phyloP scores from a whole-genome alignment of 2,113 vertebrate species.

The Polypterus bichir region DNA sequence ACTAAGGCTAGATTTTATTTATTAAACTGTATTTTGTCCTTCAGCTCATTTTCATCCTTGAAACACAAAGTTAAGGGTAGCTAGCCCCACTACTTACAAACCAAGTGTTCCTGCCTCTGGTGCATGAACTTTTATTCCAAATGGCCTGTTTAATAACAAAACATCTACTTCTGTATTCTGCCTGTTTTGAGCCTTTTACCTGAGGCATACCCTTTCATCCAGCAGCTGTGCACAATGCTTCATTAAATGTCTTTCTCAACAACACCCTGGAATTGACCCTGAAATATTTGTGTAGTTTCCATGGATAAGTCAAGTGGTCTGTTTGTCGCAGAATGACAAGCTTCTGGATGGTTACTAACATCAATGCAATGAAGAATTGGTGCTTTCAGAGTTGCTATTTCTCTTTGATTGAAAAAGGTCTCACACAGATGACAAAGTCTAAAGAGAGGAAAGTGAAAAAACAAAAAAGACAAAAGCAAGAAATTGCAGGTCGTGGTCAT shows the following conservation, averaged over 20 bases:
- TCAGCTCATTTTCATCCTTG: constrained; percentile 5
- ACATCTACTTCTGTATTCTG: constrained; percentile 25
- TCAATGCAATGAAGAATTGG: too few relatives aligned
- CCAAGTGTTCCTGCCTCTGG: neutral
- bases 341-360: too few relatives aligned
- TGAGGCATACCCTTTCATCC: constrained; percentile 37
- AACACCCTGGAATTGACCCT: constrained; percentile 39
- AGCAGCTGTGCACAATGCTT: constrained; percentile 55
- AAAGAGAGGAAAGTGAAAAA: too few relatives aligned
- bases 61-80: constrained; percentile 23
- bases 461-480: too few relatives aligned
- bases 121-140: constrained; percentile 3
- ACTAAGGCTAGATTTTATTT: too few relatives aligned
- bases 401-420: too few relatives aligned
- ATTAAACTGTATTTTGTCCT: neutral
- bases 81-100: neutral
- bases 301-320: constrained; percentile 12
- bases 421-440: too few relatives aligned
- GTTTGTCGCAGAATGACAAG: too few relatives aligned
- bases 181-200: constrained; percentile 39
- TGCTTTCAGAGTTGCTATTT: too few relatives aligned
- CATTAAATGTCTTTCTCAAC: constrained; percentile 47
- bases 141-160: constrained; percentile 21
- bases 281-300: constrained; percentile 35
- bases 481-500: too few relatives aligned